A percentile compares a stretch with the other conserved stretches of the same genome.
Conservation (phyloP, 2,113 vertebrate genomes). For the Semnornis frantzii region DNA sequence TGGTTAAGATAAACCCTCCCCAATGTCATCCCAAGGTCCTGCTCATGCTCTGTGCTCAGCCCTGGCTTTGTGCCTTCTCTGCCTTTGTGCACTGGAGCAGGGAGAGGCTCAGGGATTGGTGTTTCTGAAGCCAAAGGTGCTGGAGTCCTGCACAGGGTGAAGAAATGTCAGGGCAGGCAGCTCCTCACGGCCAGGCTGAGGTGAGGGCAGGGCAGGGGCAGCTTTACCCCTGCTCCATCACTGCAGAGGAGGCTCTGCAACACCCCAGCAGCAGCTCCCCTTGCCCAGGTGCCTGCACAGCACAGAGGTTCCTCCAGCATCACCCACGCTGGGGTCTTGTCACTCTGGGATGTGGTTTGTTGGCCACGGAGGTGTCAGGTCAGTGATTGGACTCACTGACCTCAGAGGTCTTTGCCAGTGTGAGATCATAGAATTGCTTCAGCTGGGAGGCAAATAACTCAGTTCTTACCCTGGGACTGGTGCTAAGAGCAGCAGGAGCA, state of each 20-base stretch:
- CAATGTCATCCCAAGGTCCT: slow-evolving; percentile 44
- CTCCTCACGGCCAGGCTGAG: fast-evolving
- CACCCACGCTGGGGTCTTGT: fast-evolving
- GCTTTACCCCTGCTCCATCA: neutral
- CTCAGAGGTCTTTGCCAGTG: no score
- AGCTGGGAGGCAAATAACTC: neutral
- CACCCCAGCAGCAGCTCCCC: neutral
- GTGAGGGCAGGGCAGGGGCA: neutral
- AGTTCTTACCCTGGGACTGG: neutral
- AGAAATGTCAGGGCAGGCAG: neutral
- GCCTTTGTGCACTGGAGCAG: neutral
- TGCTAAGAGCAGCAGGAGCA: neutral
- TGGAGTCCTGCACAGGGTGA: neutral
- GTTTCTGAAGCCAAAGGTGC: fast-evolving
- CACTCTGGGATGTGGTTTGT: no score
- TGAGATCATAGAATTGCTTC: no score
- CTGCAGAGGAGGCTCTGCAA: no score
- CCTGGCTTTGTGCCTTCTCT: fast-evolving
- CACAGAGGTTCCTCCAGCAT: neutral
- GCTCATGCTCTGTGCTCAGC: fast-evolving
- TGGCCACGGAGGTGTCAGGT: no score
- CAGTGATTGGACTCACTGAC: no score
- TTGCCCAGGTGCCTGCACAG: neutral
- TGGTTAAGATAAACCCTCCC: neutral
- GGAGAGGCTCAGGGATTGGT: fast-evolving